Evolutionary conservation across 2,797 vertebrate genomes (phyloP).

Genomic region (Poeciliopsis gracilis): DNA sequence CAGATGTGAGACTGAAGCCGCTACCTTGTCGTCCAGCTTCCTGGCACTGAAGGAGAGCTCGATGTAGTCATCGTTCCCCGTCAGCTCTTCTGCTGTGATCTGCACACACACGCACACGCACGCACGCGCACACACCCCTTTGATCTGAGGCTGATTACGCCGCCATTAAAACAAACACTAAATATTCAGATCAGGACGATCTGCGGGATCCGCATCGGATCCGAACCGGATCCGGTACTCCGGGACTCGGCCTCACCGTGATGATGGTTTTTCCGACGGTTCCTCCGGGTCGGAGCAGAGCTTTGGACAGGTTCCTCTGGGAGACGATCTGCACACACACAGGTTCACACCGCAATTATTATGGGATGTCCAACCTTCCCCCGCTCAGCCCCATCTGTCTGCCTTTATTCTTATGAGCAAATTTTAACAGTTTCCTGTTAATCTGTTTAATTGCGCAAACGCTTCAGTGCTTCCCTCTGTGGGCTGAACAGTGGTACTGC

Average conservation of each 20-base stretch:
- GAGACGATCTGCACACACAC: conserved; percentile 88
- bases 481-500: too few species aligned
- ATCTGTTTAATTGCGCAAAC: too few species aligned
- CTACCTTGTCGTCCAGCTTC: conserved; percentile 98
- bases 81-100: conserved; percentile 96
- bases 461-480: too few species aligned
- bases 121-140: conserved; percentile 11
- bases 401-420: too few species aligned
- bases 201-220: too few species aligned
- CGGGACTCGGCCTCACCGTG: conserved; percentile 82
- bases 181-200: conserved; percentile 23
- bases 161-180: conserved; percentile 20
- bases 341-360: background rate
- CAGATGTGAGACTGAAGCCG: background rate
- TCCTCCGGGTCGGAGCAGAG: conserved; percentile 92
- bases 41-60: conserved; percentile 95
- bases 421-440: too few species aligned
- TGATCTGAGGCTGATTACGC: conserved; percentile 13
- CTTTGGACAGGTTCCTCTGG: conserved; percentile 94
- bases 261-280: conserved; percentile 92
- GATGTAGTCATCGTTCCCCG: conserved; percentile 96
- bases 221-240: too few species aligned
- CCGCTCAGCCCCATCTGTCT: too few species aligned
- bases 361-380: background rate
- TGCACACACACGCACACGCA: conserved; percentile 58